phyloP scores from a whole-genome alignment of 2,888 invertebrate species.

The Agriopis aurantiaria region DNA sequence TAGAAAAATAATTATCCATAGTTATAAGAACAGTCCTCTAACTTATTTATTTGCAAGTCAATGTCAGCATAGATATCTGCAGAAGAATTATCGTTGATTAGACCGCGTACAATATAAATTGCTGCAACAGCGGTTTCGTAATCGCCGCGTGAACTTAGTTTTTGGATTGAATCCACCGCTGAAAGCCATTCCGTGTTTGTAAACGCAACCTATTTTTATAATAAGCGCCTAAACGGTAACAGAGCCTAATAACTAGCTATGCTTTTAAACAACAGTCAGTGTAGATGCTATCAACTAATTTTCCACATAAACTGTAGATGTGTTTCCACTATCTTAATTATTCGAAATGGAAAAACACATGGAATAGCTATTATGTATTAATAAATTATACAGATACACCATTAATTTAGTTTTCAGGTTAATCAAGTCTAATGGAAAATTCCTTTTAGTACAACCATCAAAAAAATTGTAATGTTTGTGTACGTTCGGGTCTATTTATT shows the following conservation, averaged over 20 bases:
- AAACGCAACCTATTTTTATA: constrained; percentile 32
- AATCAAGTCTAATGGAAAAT: constrained; percentile 29
- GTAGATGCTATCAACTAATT: constrained; percentile 23
- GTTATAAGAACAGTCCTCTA: too few relatives aligned
- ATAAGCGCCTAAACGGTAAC: constrained; percentile 22
- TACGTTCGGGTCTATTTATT: constrained; percentile 1
- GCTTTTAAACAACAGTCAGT: constrained; percentile 31
- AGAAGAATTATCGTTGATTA: constrained; percentile 18
- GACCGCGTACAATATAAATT: constrained; percentile 20
- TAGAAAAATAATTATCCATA: too few relatives aligned
- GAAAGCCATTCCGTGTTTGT: constrained; percentile 56
- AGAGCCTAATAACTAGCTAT: constrained; percentile 27
- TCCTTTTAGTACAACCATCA: constrained; percentile 25
- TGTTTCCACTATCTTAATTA: constrained; percentile 16
- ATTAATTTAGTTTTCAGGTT: constrained; percentile 5
- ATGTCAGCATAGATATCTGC: background rate
- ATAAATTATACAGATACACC: background rate
- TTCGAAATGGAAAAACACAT: constrained; percentile 19
- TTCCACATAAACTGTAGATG: constrained; percentile 7
- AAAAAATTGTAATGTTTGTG: constrained; percentile 7
- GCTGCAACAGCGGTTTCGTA: constrained; percentile 30
- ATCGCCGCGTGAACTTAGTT: constrained; percentile 32
- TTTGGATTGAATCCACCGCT: constrained; percentile 37
- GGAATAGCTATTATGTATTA: constrained; percentile 17
- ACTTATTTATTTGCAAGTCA: too few relatives aligned